phyloP scores from a whole-genome alignment of 2,797 vertebrate genomes.

The Cirrhinus molitorella region DNA sequence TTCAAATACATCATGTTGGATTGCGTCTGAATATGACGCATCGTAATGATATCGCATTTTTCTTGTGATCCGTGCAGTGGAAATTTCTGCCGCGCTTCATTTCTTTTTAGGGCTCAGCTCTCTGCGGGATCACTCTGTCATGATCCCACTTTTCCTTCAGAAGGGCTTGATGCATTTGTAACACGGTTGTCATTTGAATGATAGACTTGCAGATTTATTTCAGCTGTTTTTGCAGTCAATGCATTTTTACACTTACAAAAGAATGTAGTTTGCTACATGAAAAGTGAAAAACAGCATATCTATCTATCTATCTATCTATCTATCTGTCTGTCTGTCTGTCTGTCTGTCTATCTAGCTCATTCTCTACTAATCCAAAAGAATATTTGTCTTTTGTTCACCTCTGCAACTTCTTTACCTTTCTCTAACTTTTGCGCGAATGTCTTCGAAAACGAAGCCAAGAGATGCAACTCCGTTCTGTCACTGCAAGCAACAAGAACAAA shows the following conservation, averaged over 20 bases:
- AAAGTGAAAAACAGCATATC: too few species aligned
- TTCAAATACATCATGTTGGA: background rate
- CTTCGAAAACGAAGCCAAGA: conserved; percentile 7
- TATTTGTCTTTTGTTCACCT: background rate
- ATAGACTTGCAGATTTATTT: background rate
- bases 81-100: conserved; percentile 17
- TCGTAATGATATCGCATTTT: background rate
- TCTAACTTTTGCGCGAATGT: background rate
- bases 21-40: background rate
- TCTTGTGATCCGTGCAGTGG: conserved; percentile 25
- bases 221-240: background rate
- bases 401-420: background rate
- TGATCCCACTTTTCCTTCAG: conserved; percentile 26
- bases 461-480: conserved; percentile 37
- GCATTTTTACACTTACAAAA: background rate
- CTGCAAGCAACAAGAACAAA: conserved; percentile 50
- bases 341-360: too few species aligned
- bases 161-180: conserved; percentile 12
- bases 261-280: background rate
- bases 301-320: too few species aligned
- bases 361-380: background rate
- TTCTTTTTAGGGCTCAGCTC: conserved; percentile 16
- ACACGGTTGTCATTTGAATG: background rate
- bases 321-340: too few species aligned
- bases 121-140: conserved; percentile 19